Evolutionary conservation across 2,888 invertebrate genomes (phyloP).

Genomic region (Amiota communis): DNA sequence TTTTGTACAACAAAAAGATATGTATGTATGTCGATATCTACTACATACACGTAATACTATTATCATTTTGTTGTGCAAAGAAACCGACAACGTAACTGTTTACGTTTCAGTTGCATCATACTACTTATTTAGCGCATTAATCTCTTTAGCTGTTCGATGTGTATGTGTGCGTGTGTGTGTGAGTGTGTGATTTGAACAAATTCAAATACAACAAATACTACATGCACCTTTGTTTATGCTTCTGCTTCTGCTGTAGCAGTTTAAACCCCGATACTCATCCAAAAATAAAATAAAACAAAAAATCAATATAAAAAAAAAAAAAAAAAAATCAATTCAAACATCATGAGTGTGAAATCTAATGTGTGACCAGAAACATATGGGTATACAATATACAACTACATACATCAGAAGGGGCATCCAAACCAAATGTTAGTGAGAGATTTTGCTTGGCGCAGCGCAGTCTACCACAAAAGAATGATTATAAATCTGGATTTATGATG

Average conservation of each 20-base stretch:
- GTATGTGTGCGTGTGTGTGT: no score
- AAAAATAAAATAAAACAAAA: not conserved
- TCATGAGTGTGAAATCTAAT: not conserved
- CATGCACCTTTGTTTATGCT: not conserved
- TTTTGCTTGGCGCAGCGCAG: not conserved
- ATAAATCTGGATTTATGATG: no score
- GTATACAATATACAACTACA: not conserved
- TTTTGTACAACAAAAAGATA: not conserved
- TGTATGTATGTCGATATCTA: no score
- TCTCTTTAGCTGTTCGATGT: slow-evolving; percentile 1
- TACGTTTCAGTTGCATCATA: slow-evolving; percentile 15
- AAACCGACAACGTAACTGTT: not conserved
- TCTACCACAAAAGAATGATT: no score
- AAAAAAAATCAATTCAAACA: not conserved
- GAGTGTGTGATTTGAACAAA: not conserved
- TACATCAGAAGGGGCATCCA: not conserved
- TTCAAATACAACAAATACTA: not conserved
- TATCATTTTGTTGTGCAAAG: not conserved
- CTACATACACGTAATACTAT: no score
- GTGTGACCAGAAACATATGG: no score
- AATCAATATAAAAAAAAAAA: not conserved
- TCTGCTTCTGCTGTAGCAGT: slow-evolving; percentile 4
- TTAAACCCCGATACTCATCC: no score
- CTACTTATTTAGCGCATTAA: slow-evolving; percentile 4
- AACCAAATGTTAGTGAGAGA: not conserved